These are phyloP conservation scores for Anagyrus pseudococci DNA, from an alignment of 2,888 invertebrate species.

Conservation along the genomic window DNA sequence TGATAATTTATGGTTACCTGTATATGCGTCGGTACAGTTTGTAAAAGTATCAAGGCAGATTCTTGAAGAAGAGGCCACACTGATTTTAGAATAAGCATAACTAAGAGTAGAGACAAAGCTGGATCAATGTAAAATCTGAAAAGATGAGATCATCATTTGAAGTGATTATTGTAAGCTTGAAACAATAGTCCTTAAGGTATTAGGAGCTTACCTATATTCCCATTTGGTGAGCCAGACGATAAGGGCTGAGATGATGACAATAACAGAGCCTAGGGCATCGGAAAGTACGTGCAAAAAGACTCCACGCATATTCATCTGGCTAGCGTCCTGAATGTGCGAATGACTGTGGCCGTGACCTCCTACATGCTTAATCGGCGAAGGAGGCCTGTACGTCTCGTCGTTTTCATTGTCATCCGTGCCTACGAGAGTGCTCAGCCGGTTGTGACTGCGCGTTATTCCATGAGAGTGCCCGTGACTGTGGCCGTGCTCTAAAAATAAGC, in stretches of 20 bases:
- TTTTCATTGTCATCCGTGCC: slow-evolving; percentile 78
- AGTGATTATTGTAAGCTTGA: not conserved
- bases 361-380: slow-evolving; percentile 49
- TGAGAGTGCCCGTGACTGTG: slow-evolving; percentile 74
- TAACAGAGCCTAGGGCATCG: slow-evolving; percentile 94
- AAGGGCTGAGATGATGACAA: slow-evolving; percentile 86
- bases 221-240: slow-evolving; percentile 83
- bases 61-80: slow-evolving; percentile 93
- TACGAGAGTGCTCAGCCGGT: slow-evolving; percentile 68
- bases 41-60: slow-evolving; percentile 92
- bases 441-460: slow-evolving; percentile 68
- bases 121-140: slow-evolving; percentile 88
- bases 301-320: slow-evolving; percentile 98
- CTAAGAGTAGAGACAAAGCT: slow-evolving; percentile 87
- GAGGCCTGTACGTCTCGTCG: slow-evolving; percentile 66
- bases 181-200: too few species aligned
- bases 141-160: not conserved
- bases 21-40: slow-evolving; percentile 98
- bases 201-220: slow-evolving; percentile 67
- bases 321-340: slow-evolving; percentile 69
- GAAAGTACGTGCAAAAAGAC: slow-evolving; percentile 98
- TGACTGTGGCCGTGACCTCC: slow-evolving; percentile 61
- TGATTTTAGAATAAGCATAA: slow-evolving; percentile 83
- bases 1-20: slow-evolving; percentile 71
- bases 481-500: slow-evolving; percentile 79